Conservation (phyloP, 2,797 vertebrate genomes). For the Emydoidea blandingii region DNA sequence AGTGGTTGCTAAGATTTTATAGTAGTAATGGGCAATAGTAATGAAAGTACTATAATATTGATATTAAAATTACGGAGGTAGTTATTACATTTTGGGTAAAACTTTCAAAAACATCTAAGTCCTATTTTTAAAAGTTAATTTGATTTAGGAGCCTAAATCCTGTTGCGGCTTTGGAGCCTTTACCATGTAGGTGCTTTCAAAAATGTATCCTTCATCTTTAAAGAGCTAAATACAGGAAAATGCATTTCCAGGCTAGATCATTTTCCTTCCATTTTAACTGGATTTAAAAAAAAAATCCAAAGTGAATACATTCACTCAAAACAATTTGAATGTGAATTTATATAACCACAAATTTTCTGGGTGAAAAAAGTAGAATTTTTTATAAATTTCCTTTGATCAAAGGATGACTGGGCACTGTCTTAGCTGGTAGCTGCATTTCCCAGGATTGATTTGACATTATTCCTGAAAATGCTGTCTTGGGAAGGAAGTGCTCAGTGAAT, state of each 20-base stretch:
- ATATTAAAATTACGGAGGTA: background rate
- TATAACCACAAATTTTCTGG: background rate
- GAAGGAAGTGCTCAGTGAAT: conserved; percentile 21
- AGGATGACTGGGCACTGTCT: background rate
- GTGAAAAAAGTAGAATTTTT: background rate
- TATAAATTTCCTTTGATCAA: background rate
- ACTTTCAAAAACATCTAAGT: background rate
- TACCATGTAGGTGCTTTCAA: background rate
- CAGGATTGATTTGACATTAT: background rate
- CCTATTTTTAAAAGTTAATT: background rate
- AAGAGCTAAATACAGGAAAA: background rate
- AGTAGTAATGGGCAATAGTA: background rate
- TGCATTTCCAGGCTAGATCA: background rate
- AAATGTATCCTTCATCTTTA: background rate
- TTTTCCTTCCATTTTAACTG: background rate
- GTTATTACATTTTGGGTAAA: background rate
- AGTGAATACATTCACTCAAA: background rate
- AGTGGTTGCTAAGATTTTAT: background rate
- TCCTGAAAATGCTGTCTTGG: background rate
- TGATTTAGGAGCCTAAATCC: background rate
- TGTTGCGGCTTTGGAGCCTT: background rate
- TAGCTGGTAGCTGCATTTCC: background rate
- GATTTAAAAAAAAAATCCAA: background rate
- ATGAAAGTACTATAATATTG: background rate
- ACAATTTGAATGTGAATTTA: background rate